Conservation (phyloP, 2,888 invertebrate species). For the Lacanobia wlatinum region DNA sequence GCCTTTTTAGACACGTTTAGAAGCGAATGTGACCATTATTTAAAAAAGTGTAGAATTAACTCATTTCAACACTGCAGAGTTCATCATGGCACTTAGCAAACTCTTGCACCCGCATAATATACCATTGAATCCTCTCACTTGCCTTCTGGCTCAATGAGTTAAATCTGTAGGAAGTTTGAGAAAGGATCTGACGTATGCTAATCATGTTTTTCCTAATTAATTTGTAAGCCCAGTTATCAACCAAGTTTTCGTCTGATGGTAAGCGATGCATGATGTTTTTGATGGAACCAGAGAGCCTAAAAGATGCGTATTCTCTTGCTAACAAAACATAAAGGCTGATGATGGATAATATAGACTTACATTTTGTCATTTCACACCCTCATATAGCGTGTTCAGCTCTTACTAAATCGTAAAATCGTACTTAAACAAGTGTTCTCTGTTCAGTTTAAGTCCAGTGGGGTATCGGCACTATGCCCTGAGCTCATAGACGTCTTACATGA, state of each 20-base stretch:
- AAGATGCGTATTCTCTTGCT: not conserved
- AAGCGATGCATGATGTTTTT: not conserved
- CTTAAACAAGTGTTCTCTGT: conserved; percentile 21
- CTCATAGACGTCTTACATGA: conserved; percentile 26
- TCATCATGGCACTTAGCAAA: no score
- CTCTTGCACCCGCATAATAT: no score
- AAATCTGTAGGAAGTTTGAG: not conserved
- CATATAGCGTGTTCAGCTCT: conserved; percentile 12
- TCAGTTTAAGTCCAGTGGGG: conserved; percentile 15
- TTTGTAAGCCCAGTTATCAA: no score
- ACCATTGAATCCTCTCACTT: no score
- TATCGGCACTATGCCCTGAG: not conserved
- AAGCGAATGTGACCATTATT: no score
- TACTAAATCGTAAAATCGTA: conserved; percentile 31
- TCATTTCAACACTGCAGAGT: no score
- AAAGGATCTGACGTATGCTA: no score
- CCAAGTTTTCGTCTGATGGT: not conserved
- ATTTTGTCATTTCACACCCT: not conserved
- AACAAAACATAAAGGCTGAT: not conserved
- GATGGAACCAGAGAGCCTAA: not conserved
- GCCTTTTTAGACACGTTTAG: no score
- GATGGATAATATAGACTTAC: no score
- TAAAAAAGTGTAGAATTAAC: no score
- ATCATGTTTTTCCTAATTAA: no score
- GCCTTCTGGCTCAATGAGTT: not conserved